These are phyloP conservation scores for Oligia strigilis DNA, from an alignment of 2,888 invertebrate genomes.

Conservation along the genomic window DNA sequence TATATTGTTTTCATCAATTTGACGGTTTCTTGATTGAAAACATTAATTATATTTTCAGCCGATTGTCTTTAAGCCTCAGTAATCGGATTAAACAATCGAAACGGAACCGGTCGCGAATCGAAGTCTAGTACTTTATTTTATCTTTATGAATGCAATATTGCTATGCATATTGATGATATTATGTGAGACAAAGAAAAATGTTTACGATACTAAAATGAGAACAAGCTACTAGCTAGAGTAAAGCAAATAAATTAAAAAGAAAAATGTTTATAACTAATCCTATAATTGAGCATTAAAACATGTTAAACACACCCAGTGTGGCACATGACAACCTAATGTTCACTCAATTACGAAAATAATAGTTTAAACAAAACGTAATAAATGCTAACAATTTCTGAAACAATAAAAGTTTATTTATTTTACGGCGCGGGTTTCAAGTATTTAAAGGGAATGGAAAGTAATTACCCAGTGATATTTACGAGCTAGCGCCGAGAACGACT, in stretches of 20 bases:
- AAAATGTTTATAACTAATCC: slow-evolving; percentile 31
- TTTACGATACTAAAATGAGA: slow-evolving; percentile 4
- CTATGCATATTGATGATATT: not conserved
- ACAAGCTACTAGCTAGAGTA: not conserved
- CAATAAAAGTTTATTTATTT: slow-evolving; percentile 77
- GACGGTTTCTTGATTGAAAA: slow-evolving; percentile 11
- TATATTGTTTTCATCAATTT: not conserved
- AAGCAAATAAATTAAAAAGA: slow-evolving; percentile 22
- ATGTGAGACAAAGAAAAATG: not conserved
- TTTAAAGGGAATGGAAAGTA: slow-evolving; percentile 86
- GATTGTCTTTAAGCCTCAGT: slow-evolving; percentile 9
- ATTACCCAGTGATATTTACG: slow-evolving; percentile 88
- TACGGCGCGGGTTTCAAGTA: slow-evolving; percentile 78
- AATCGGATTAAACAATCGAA: slow-evolving; percentile 29
- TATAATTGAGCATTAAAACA: slow-evolving; percentile 22
- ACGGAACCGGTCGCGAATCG: not conserved
- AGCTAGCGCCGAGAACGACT: slow-evolving; percentile 85
- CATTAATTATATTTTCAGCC: slow-evolving; percentile 19
- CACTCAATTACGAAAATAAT: slow-evolving; percentile 59
- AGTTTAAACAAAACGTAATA: slow-evolving; percentile 66
- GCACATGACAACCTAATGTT: slow-evolving; percentile 34
- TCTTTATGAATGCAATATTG: slow-evolving; percentile 1
- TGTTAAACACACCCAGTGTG: slow-evolving; percentile 11
- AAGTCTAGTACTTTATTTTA: slow-evolving; percentile 8
- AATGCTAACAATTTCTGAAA: slow-evolving; percentile 68